Percentiles rank a stretch among this genome's conserved stretches.
These are phyloP conservation scores for Elephas maximus DNA, from an alignment of 2,113 vertebrate genomes.

Conservation along the genomic window DNA sequence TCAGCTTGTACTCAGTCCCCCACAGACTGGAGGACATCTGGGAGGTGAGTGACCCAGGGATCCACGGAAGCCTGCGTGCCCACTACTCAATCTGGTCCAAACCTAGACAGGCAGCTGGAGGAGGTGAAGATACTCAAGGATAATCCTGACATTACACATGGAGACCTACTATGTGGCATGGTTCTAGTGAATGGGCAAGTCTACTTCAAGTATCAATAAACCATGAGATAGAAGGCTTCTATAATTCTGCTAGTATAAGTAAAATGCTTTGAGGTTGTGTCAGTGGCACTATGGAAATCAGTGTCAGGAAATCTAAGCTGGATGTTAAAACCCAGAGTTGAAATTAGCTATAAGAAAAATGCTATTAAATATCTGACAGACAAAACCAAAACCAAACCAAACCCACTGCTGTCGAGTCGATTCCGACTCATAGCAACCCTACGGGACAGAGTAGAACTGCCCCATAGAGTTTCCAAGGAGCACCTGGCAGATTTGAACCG, in stretches of 20 bases:
- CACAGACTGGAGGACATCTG: neutral
- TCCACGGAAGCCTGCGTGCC: neutral
- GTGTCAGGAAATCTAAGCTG: slow-evolving; percentile 5
- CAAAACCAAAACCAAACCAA: neutral
- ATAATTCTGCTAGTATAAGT: slow-evolving; percentile 16
- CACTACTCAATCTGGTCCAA: neutral
- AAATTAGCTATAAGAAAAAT: slow-evolving; percentile 25
- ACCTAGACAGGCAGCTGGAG: neutral
- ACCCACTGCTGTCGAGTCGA: too few relatives aligned
- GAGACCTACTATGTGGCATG: neutral
- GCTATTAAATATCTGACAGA: neutral
- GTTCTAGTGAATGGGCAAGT: neutral
- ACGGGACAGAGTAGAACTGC: too few relatives aligned
- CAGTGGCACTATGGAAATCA: slow-evolving; percentile 47
- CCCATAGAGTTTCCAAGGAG: too few relatives aligned
- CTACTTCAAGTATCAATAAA: neutral
- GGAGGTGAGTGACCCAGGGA: neutral
- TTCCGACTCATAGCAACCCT: too few relatives aligned
- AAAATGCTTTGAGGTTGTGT: neutral
- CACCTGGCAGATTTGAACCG: too few relatives aligned
- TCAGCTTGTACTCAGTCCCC: neutral
- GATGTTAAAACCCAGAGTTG: slow-evolving; percentile 50
- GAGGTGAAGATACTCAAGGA: neutral
- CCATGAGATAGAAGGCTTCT: neutral
- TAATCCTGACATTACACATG: neutral